Conservation (phyloP, 2,888 invertebrate genomes). For the Aromia moschata region DNA sequence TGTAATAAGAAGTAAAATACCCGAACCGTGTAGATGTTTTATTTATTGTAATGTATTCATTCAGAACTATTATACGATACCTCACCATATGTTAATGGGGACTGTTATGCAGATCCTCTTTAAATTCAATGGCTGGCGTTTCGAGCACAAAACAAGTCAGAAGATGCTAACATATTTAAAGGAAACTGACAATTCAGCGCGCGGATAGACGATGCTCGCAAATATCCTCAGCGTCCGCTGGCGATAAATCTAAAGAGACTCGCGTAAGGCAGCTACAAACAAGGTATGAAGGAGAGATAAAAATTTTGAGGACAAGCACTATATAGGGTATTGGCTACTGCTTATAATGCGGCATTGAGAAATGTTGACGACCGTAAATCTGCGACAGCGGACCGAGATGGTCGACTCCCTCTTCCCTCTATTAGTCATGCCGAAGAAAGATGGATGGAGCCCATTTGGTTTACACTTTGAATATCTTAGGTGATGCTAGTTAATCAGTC, state of each 20-base stretch:
- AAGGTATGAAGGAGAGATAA: slow-evolving; percentile 63
- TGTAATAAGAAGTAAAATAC: background rate
- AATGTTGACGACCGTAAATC: slow-evolving; percentile 57
- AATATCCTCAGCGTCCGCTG: slow-evolving; percentile 55
- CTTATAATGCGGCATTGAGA: slow-evolving; percentile 59
- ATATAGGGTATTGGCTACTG: slow-evolving; percentile 62
- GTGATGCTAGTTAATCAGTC: too few relatives aligned
- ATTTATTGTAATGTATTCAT: slow-evolving; percentile 38
- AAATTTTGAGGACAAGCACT: slow-evolving; percentile 64
- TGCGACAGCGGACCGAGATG: slow-evolving; percentile 40
- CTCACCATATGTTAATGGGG: slow-evolving; percentile 41
- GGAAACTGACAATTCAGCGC: slow-evolving; percentile 42
- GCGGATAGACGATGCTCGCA: slow-evolving; percentile 50
- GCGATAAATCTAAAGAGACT: slow-evolving; percentile 58
- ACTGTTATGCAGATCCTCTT: slow-evolving; percentile 38
- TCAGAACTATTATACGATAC: slow-evolving; percentile 35
- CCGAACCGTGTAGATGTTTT: slow-evolving; percentile 22
- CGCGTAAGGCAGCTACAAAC: slow-evolving; percentile 60
- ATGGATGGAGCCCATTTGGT: slow-evolving; percentile 15
- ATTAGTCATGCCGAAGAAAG: slow-evolving; percentile 23
- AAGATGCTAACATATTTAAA: slow-evolving; percentile 42
- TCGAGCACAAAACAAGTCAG: slow-evolving; percentile 40
- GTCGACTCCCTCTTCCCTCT: slow-evolving; percentile 10
- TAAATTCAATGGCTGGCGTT: slow-evolving; percentile 44
- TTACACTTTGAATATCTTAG: too few relatives aligned